phyloP scores from a whole-genome alignment of 2,888 invertebrate species.

The Trimorus sp. region DNA sequence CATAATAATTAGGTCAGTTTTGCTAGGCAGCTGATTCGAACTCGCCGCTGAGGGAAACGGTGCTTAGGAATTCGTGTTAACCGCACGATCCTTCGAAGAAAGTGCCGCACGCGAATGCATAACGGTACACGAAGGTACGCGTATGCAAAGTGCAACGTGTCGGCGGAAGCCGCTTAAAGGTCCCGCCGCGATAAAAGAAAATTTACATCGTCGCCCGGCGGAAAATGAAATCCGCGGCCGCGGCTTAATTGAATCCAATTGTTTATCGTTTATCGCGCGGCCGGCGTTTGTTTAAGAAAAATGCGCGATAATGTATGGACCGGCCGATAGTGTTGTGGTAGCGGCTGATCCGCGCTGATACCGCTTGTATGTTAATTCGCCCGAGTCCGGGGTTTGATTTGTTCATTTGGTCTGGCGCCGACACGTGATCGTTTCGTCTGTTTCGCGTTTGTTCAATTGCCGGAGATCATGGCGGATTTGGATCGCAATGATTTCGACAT shows the following conservation, averaged over 20 bases:
- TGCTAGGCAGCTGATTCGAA: conserved; percentile 80
- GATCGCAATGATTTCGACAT: too few species aligned
- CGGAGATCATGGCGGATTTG: too few species aligned
- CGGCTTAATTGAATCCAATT: conserved; percentile 53
- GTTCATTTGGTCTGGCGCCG: conserved; percentile 3
- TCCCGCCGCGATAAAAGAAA: conserved; percentile 60
- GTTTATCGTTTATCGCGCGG: conserved; percentile 46
- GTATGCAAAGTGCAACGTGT: conserved; percentile 65
- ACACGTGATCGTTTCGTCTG: not conserved
- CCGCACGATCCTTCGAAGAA: conserved; percentile 67
- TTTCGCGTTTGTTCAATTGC: too few species aligned
- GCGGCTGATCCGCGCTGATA: conserved; percentile 12
- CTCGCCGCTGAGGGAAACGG: conserved; percentile 69
- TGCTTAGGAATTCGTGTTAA: conserved; percentile 72
- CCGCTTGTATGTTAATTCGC: conserved; percentile 17
- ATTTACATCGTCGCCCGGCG: conserved; percentile 46
- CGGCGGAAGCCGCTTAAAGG: conserved; percentile 66
- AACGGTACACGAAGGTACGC: conserved; percentile 67
- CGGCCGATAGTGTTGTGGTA: conserved; percentile 19
- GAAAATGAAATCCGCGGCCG: conserved; percentile 44
- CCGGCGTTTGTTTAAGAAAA: conserved; percentile 14
- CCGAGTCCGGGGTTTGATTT: conserved; percentile 6
- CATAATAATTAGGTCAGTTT: conserved; percentile 82
- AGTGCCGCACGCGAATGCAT: conserved; percentile 67
- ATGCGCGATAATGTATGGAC: conserved; percentile 9